Evolutionary conservation across 92 coral and sea anemone genomes (phyloP), one percentile per base, ranked within the genome.

Genomic region (Zoanthus sociatus): DNA sequence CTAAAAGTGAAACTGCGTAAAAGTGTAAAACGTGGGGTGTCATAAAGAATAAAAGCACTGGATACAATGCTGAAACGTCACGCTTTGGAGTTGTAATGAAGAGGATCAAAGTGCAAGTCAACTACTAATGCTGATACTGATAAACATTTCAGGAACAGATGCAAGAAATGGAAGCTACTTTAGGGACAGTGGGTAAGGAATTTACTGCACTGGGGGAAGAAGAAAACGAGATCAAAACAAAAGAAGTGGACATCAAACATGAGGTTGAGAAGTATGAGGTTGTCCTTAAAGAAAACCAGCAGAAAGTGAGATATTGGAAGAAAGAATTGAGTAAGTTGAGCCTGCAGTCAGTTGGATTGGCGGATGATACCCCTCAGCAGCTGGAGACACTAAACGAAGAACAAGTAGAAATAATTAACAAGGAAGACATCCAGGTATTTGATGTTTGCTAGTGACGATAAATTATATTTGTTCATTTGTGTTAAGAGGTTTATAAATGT

Each of bases 181-280:
- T 95, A 73, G 79, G 85, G 31, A 79, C 30, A 42, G 83, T 93
- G 48, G 73, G 61, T 68, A 53, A 88, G 78, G 99, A 95, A 71
- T 83, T 78, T 61, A 74, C 79, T 53, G 91, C 71, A n/a, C 78
- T 95, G 9, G 99, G 95, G 87, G 87, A 92, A 55, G 97, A 97
- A 46, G 98, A 95, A 84, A 91, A 83, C 58, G 93, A 91, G n/a
- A 47, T 94, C 70, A 91, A 84, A 75, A 90, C 88, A 9, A 89
- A 95, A 66, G 96, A 97, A 82, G 96, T 97, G 51, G 99, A 97
- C 77, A 88, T 97, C n/a, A 97, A 94, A 81, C 98, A 97, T 73
- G 98, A 95, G 45, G 91, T 97, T 78, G 99, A 95, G 75, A 97
- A 94, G 81, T 92, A 86, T 48, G 98, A 97, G 75, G 63, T 91